Conservation (phyloP, 1,140 invertebrate species). For the Tribolium castaneum region DNA sequence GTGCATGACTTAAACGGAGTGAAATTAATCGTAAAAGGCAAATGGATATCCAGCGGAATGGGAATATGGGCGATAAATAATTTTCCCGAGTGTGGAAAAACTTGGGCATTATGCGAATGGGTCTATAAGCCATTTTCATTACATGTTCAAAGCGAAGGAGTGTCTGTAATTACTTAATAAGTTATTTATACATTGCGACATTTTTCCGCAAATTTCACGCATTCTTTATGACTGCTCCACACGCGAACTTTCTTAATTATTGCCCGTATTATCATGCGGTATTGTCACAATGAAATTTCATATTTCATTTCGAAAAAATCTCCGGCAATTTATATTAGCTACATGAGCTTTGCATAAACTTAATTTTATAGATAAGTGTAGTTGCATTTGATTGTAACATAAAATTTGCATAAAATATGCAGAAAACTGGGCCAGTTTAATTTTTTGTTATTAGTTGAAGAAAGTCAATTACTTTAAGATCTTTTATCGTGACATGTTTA, state of each 20-base stretch:
- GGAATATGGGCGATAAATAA: background rate
- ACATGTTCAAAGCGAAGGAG: background rate
- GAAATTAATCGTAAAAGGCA: no score
- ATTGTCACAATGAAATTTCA: background rate
- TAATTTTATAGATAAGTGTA: background rate
- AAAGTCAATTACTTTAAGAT: background rate
- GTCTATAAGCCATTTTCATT: background rate
- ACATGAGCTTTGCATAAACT: background rate
- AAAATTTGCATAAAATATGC: background rate
- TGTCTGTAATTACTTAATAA: background rate
- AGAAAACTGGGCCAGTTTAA: background rate
- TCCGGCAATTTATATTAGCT: background rate
- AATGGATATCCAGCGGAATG: background rate
- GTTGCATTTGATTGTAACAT: background rate
- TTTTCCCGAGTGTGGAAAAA: background rate
- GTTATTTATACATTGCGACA: background rate
- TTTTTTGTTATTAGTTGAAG: background rate
- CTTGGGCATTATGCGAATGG: background rate
- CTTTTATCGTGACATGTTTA: background rate
- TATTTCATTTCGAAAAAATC: background rate
- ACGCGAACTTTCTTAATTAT: background rate
- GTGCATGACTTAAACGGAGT: no score
- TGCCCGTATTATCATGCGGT: background rate
- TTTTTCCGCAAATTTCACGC: constrained; percentile 15
- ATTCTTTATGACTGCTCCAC: background rate